phyloP scores from a whole-genome alignment of 2,113 vertebrate species.

The Cheilinus undulatus region DNA sequence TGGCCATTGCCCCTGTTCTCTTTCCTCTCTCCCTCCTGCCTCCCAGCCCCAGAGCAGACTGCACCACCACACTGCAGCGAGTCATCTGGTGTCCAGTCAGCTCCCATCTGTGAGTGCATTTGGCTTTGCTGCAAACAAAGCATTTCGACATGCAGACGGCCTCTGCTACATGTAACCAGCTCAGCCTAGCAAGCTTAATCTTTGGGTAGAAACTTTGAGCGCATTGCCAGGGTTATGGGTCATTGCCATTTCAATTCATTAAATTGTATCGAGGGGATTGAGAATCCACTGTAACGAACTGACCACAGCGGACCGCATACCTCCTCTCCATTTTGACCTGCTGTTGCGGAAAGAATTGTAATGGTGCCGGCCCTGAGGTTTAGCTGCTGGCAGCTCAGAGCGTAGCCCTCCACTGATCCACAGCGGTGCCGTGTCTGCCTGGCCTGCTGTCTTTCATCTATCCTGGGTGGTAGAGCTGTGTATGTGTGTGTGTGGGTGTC shows the following conservation, averaged over 20 bases:
- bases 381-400: constrained; percentile 65
- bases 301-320: constrained; percentile 60
- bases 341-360: constrained; percentile 69
- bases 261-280: constrained; percentile 41
- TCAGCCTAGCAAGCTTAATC: constrained; percentile 42
- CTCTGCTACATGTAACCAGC: constrained; percentile 50
- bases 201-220: constrained; percentile 66
- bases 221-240: constrained; percentile 59
- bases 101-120: constrained; percentile 65
- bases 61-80: constrained; percentile 46
- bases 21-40: constrained; percentile 2
- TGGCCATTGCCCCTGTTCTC: constrained; percentile 40
- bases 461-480: constrained; percentile 55
- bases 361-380: constrained; percentile 61
- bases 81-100: constrained; percentile 74
- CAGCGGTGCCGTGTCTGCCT: constrained; percentile 50
- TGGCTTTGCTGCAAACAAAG: constrained; percentile 68
- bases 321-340: constrained; percentile 64
- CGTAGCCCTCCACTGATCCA: constrained; percentile 70
- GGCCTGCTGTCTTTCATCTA: constrained; percentile 66
- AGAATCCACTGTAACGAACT: constrained; percentile 49
- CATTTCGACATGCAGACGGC: constrained; percentile 43
- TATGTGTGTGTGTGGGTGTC: constrained; percentile 10
- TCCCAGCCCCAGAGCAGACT: constrained; percentile 56
- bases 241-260: constrained; percentile 67